These are phyloP conservation scores for Rotaria macrura DNA, from an alignment of 2,888 invertebrate species.

Conservation along the genomic window DNA sequence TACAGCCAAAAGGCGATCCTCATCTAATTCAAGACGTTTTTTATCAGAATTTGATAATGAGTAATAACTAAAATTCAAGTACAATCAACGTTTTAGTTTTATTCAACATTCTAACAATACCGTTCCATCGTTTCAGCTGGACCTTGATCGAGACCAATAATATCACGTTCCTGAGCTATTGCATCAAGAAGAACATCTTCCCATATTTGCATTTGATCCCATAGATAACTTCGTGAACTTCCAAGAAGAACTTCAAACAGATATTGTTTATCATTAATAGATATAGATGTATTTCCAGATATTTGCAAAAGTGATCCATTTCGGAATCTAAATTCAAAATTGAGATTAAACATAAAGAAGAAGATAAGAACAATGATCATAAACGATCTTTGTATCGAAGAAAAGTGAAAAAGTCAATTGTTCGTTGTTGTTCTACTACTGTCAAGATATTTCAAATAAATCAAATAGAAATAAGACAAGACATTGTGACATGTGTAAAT, in stretches of 20 bases:
- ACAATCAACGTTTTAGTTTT: neutral
- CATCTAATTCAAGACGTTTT: conserved; percentile 90
- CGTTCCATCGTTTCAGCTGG: conserved; percentile 98
- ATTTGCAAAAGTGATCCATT: neutral
- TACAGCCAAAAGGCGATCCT: conserved; percentile 83
- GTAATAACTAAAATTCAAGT: conserved; percentile 48
- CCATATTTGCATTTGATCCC: conserved; percentile 78
- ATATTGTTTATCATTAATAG: conserved; percentile 15
- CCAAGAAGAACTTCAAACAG: conserved; percentile 31
- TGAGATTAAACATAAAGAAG: no score
- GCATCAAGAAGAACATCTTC: conserved; percentile 96
- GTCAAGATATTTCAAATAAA: no score
- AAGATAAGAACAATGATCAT: no score
- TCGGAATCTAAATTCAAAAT: neutral
- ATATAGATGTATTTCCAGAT: neutral
- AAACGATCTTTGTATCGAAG: no score
- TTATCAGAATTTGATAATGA: conserved; percentile 62
- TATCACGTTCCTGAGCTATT: conserved; percentile 88
- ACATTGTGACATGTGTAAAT: no score
- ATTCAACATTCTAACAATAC: conserved; percentile 40
- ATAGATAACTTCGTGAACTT: conserved; percentile 33
- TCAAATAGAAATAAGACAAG: no score
- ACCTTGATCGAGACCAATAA: conserved; percentile 97
- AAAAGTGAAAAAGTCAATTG: no score
- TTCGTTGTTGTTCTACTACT: no score